Evolutionary conservation across 2,888 invertebrate genomes (phyloP).

Genomic region (Pelosia muscerda): DNA sequence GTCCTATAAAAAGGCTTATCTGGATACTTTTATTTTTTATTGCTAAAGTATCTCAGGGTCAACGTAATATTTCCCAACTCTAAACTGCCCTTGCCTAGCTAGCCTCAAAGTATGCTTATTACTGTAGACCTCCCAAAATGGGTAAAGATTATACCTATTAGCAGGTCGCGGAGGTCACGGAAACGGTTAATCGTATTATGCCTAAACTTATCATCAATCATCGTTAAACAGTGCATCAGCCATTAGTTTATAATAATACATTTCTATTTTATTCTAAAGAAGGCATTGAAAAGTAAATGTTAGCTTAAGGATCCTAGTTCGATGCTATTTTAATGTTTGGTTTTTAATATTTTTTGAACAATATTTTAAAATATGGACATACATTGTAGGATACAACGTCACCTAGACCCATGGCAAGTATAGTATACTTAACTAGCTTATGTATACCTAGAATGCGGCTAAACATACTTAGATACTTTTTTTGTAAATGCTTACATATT

Average conservation of each 20-base stretch:
- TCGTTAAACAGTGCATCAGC: neutral
- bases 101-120: slow-evolving; percentile 5
- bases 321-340: neutral
- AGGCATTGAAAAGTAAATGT: slow-evolving; percentile 1
- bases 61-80: neutral
- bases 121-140: neutral
- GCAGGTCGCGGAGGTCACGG: slow-evolving; percentile 11
- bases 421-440: no score
- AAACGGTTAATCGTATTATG: slow-evolving; percentile 20
- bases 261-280: slow-evolving; percentile 7
- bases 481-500: no score
- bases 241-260: slow-evolving; percentile 7
- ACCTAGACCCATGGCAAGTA: no score
- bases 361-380: neutral
- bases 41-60: neutral
- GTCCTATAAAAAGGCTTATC: no score
- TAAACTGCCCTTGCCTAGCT: slow-evolving; percentile 2
- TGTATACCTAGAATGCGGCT: no score
- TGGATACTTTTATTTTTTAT: no score
- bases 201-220: slow-evolving; percentile 17
- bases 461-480: no score
- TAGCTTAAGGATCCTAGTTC: neutral
- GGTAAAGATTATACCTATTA: slow-evolving; percentile 11
- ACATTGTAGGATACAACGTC: no score
- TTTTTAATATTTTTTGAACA: neutral